Evolutionary conservation across 2,797 vertebrate genomes (phyloP), one percentile per base, ranked within the genome.

Genomic region (Sebastes reedi): DNA sequence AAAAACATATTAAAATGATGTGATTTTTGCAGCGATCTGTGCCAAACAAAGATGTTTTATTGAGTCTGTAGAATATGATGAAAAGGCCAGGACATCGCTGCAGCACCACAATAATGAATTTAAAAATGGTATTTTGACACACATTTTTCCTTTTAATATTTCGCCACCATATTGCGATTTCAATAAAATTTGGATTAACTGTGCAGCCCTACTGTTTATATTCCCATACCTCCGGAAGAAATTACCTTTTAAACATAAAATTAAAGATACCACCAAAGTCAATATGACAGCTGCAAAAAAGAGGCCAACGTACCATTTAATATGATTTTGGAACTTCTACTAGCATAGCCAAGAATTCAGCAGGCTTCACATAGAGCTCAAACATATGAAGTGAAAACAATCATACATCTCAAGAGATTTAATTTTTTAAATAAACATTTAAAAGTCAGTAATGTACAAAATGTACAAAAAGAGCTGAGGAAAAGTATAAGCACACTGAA

Each of bases 341-440:
- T 29, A 80, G 56, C 32, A 78, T 16, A 72, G 30, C 3, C 6
- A 39, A 70, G 3, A 55, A 68, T 62, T 74, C 9, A 30, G 22
- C 18, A 13, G 27, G 30, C 34, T 66, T 80, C 7, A 59, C 22
- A 70, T 1, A 12, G 8, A 77, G 46, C 42, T 60, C 34, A 75
- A 77, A 80, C 73, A 75, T 54, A 76, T 29, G 46, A 82, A 65
- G 13, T 55, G 2, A 82, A 78, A 77, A 75, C 70, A 79, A 25
- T 75, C 42, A 64, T 54, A 78, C 65, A 85, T 84, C 34, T 88
- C 85, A 20, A 87, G 24, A 88, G 58, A 80, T 95, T 93, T 89
- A 87, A 25, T 90, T 94, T 83, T 93, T 94, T 29, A 90, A 89
- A 95, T 90, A 93, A 88, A 92, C 83, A 86, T 87, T 86, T 91